Base-by-base conservation (phyloP, 2,113 vertebrate genomes). In the Anarhynchus alexandrinus region DNA sequence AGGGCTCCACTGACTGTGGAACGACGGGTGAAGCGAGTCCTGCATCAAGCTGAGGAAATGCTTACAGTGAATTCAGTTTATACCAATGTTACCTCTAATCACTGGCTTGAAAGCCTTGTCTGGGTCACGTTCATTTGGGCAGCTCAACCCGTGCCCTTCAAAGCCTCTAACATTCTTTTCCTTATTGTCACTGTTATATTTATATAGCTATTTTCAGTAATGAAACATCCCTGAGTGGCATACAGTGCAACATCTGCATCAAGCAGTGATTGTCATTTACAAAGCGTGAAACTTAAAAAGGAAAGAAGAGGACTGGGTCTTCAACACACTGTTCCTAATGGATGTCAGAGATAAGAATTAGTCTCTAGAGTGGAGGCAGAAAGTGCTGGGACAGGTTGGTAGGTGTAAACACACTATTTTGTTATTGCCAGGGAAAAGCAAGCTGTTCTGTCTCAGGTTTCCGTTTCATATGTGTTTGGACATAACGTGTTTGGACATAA, bases 71-170 rank as follows among this genome's bases (percentile, higher is more conserved):
- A 98, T 98, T 98, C 97, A 97, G 86, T 96, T 97, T 94, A 83
- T 93, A 97, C 74, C 94, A 95, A 27, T 67, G 40, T 89, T 96
- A 90, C 85, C 97, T 97, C 80, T 74, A 96, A 93, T 95, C 81
- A 88, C 91, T 98, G 97, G 94, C 88, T 95, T 95, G 98, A 99
- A 99, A 99, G 98, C 98, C 99, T 99, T 99, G 99, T 99, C 99
- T 99, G 99, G 98, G 98, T 98, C 96, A 87, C 62, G 86, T 95
- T 97, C 80, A 95, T 80, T 91, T 94, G 96, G 97, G 78, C 94
- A 92, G 72, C 90, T 93, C 69, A 98, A 96, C 72, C 94, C 69
- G 30, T 70, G 74, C 89, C 96, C 85, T 97, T 96, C 94, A 94
- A 59, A 70, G 89, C 91, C 94, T 98, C 97, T 98, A 98, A 98